Evolutionary conservation across 2,797 vertebrate genomes (phyloP).

Genomic region (Craterocephalus amniculus): DNA sequence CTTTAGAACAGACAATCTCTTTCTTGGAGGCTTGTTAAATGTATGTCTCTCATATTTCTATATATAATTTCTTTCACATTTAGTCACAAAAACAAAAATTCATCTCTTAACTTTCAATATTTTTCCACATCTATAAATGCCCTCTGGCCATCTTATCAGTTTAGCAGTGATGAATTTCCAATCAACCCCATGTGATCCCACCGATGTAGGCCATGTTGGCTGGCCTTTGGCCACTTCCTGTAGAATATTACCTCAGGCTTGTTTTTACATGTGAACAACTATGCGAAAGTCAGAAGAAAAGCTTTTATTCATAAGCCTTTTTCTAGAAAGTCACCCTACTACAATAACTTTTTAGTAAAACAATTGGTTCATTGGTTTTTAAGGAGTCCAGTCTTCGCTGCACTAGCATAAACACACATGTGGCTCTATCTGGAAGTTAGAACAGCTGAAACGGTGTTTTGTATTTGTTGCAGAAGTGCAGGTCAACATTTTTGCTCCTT

Average conservation of each 20-base stretch:
- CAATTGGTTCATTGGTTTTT: not conserved
- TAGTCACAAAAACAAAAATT: constrained; percentile 6
- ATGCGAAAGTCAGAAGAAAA: no score
- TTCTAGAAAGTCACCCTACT: not conserved
- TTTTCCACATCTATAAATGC: constrained; percentile 1
- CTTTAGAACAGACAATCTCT: constrained; percentile 30
- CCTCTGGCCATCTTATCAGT: not conserved
- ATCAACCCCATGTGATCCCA: not conserved
- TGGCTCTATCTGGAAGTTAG: constrained; percentile 19
- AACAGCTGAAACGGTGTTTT: not conserved
- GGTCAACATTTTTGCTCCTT: not conserved
- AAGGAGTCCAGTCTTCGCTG: not conserved
- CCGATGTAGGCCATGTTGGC: constrained; percentile 30
- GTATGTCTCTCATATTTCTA: constrained; percentile 4
- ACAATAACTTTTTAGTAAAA: not conserved
- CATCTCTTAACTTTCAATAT: constrained; percentile 1
- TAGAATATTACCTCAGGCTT: constrained; percentile 37
- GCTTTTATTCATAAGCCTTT: no score
- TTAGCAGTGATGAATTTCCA: not conserved
- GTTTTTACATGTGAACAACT: not conserved
- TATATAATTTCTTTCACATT: not conserved
- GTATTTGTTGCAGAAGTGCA: not conserved
- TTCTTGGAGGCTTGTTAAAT: constrained; percentile 16
- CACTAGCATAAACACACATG: not conserved
- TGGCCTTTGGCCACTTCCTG: constrained; percentile 41